A percentile compares a stretch with the other conserved stretches of the same genome.
Evolutionary conservation across 2,888 invertebrate species (phyloP).

Genomic region (Aphrophora alni): DNA sequence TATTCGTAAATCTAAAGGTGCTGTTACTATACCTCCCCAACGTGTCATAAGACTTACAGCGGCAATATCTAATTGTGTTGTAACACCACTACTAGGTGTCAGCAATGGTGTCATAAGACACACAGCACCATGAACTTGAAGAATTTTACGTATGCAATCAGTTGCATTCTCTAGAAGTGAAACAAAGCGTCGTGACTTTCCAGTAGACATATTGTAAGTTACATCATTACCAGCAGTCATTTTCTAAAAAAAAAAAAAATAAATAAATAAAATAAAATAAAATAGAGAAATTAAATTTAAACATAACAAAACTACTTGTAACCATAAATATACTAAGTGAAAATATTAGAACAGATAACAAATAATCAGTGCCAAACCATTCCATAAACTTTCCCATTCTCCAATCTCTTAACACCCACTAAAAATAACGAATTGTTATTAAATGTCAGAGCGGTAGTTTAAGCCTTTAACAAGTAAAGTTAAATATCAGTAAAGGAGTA

Average conservation of each 20-base stretch:
- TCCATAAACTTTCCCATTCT: no score
- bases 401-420: no score
- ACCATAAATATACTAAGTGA: no score
- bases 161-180: conserved; percentile 47
- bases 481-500: no score
- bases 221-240: conserved; percentile 74
- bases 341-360: no score
- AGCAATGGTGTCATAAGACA: conserved; percentile 80
- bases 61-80: conserved; percentile 66
- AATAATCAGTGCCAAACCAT: no score
- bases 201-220: conserved; percentile 71
- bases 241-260: conserved; percentile 57
- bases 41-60: conserved; percentile 85
- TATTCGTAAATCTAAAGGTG: conserved; percentile 84
- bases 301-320: no score
- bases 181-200: conserved; percentile 32
- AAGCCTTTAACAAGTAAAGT: no score
- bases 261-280: no score
- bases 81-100: conserved; percentile 70
- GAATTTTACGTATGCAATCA: conserved; percentile 57
- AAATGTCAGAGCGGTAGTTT: no score
- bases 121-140: conserved; percentile 80
- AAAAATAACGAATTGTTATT: no score
- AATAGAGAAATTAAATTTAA: no score
- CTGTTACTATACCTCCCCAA: conserved; percentile 80